Evolutionary conservation across 2,888 invertebrate genomes (phyloP).

Genomic region (Hartigia nigra): DNA sequence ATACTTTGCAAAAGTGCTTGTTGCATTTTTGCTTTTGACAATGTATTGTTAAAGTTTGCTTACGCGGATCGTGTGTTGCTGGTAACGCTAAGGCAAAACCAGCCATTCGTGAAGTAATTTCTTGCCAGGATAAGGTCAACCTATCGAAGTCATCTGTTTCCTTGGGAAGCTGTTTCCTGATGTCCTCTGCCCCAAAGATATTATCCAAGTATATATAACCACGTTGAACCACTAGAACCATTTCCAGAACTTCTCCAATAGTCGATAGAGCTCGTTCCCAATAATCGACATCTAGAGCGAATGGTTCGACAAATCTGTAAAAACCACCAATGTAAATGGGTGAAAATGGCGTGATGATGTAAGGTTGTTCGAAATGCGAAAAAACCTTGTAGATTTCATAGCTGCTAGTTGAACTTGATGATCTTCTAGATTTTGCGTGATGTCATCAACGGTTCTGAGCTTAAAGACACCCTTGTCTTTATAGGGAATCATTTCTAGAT

Average conservation of each 20-base stretch:
- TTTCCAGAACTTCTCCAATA: constrained; percentile 85
- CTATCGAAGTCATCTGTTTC: constrained; percentile 81
- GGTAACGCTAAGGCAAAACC: constrained; percentile 36
- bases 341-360: neutral
- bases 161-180: constrained; percentile 82
- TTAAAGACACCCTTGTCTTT: constrained; percentile 74
- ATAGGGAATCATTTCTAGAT: constrained; percentile 79
- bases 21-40: no score
- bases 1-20: neutral
- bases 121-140: constrained; percentile 69
- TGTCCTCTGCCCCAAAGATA: constrained; percentile 89
- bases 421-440: constrained; percentile 83
- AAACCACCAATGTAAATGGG: constrained; percentile 17
- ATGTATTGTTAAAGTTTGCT: constrained; percentile 32
- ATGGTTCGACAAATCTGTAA: constrained; percentile 83
- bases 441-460: constrained; percentile 82
- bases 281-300: constrained; percentile 83
- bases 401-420: constrained; percentile 85
- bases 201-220: constrained; percentile 90
- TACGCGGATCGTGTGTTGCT: constrained; percentile 63
- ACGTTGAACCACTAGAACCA: constrained; percentile 83
- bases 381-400: constrained; percentile 83
- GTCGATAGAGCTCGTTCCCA: constrained; percentile 89
- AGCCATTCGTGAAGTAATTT: constrained; percentile 53
- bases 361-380: neutral